A percentile compares a stretch with the other conserved stretches of the same genome.
Evolutionary conservation across 2,888 invertebrate genomes (phyloP).

Genomic region (Tipula unca): DNA sequence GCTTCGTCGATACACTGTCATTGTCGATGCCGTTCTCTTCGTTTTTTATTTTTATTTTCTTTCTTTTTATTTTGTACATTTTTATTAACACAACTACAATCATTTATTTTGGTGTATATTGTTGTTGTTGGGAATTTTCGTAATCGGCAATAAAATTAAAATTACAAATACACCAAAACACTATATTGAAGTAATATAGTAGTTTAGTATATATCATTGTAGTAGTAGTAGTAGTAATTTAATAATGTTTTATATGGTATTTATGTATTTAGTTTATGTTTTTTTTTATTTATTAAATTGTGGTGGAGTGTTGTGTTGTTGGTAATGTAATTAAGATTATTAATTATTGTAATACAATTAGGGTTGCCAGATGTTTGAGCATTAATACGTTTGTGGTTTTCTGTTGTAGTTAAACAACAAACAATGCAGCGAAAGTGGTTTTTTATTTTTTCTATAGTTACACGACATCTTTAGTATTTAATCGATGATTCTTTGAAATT

Average conservation of each 20-base stretch:
- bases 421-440: background rate
- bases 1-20: constrained; percentile 35
- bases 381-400: background rate
- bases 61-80: background rate
- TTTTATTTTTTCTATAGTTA: background rate
- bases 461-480: too few relatives aligned
- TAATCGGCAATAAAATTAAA: background rate
- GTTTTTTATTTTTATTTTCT: background rate
- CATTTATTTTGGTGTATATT: background rate
- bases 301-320: background rate
- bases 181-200: background rate
- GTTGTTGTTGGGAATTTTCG: background rate
- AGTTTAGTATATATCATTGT: background rate
- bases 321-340: background rate
- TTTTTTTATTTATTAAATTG: background rate
- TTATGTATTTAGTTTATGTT: background rate
- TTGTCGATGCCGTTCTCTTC: constrained; percentile 31
- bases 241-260: background rate
- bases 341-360: background rate
- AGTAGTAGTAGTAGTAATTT: background rate
- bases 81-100: background rate
- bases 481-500: too few relatives aligned
- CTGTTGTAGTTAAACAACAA: too few relatives aligned
- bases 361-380: background rate
- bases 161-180: background rate